Percentiles rank a stretch among this genome's conserved stretches.
Evolutionary conservation across 2,888 invertebrate genomes (phyloP).

Genomic region (Diplolepis rosae): DNA sequence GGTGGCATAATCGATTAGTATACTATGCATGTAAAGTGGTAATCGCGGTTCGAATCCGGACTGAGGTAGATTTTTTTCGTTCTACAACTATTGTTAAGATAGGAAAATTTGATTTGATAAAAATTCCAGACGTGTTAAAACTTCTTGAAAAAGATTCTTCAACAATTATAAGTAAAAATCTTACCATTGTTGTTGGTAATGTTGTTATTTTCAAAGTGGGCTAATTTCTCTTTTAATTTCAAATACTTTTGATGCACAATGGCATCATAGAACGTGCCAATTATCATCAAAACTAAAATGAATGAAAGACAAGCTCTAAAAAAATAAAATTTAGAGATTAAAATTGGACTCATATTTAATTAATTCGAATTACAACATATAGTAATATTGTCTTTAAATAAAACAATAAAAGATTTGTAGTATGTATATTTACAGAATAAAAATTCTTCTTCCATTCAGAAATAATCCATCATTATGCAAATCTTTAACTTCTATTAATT

Average conservation of each 20-base stretch:
- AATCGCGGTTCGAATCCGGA: too few species aligned
- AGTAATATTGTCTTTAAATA: not conserved
- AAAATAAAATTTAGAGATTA: not conserved
- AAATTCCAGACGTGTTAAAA: too few species aligned
- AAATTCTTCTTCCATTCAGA: not conserved
- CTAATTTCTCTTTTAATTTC: constrained; percentile 37
- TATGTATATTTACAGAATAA: constrained; percentile 2
- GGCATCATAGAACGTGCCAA: constrained; percentile 69
- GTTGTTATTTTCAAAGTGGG: constrained; percentile 41
- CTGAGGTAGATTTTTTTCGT: too few species aligned
- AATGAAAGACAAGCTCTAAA: constrained; percentile 56
- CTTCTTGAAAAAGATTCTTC: too few species aligned
- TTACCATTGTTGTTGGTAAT: constrained; percentile 44
- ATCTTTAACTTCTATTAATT: constrained; percentile 65
- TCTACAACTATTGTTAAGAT: too few species aligned
- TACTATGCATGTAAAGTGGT: too few species aligned
- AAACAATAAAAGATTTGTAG: too few species aligned
- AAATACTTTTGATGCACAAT: constrained; percentile 56
- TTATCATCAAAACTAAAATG: constrained; percentile 58
- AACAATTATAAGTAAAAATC: constrained; percentile 6
- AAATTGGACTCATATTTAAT: too few species aligned
- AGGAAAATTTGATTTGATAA: too few species aligned
- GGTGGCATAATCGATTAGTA: too few species aligned
- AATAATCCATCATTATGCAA: constrained; percentile 57
- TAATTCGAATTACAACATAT: too few species aligned